Base-by-base conservation (phyloP, 2,888 invertebrate species). In the Pherbina coryleti region DNA sequence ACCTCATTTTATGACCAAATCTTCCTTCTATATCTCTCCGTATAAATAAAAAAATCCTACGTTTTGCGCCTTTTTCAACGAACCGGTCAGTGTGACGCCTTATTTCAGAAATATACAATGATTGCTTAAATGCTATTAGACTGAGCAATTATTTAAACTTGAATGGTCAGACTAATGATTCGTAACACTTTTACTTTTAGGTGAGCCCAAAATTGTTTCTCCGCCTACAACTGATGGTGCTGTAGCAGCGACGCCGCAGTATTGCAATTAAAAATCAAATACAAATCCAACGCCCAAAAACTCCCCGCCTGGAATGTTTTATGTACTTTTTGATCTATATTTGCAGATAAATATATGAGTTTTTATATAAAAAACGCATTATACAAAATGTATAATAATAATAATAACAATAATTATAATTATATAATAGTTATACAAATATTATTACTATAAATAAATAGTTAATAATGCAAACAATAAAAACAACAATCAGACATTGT, bases 121-220 rank as follows among this genome's bases (percentile, higher is more conserved):
- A 8, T 11, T 44, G 14, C 44, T 7, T 2, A 44, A 44, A 44
- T 44, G 14, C 44, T 14, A 7, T 44, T 44, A 1, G 14, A 44
- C 2, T 11, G 44, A 11, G 14, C 14, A 11, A 60, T 28, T 31
- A 37, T 70, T 55, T 67, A 22, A 25, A 19, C 5, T 19, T n/a
- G 8, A 8, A 49, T 31, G n/a, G 60, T 49, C 34, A 31, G 34
- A 53, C 31, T 71, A 55, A 55, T 60, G 9, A 53, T 28, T 51
- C 31, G 37, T 9, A 64, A 11, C 34, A 44, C 22, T 44, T 77
- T 51, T 37, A 17, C n/a, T 60, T 75, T 78, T 73, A 89, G 89
- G 88, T 83, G 89, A 89, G 81, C 86, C 88, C 78, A 89, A 89
- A 84, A 86, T 89, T 78, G 87, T 86, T 82, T 85, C 85, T 81